Conservation (phyloP, 1,140 invertebrate species). For the Prorops nasuta region DNA sequence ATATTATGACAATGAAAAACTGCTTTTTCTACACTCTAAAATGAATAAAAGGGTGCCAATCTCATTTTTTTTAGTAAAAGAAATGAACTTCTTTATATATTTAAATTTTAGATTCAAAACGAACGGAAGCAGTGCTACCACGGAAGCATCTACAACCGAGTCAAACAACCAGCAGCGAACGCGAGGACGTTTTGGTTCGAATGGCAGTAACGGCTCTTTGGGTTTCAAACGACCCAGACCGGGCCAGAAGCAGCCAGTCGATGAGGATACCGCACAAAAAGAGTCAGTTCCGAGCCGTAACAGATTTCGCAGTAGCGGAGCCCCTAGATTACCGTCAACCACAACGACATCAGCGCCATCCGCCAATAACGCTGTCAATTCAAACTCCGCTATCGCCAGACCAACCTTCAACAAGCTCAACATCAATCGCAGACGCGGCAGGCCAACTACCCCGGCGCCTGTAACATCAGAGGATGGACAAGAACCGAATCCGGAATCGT, state of each 20-base stretch:
- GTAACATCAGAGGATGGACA: conserved; percentile 35
- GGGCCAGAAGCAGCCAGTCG: conserved; percentile 30
- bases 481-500: conserved; percentile 12
- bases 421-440: conserved; percentile 40
- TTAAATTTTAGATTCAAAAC: conserved; percentile 43
- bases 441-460: conserved; percentile 35
- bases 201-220: conserved; percentile 12
- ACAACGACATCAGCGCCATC: conserved; percentile 44
- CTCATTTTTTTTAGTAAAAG: neutral
- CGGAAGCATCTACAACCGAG: conserved; percentile 30
- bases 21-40: too few species aligned
- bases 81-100: conserved; percentile 1
- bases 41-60: neutral
- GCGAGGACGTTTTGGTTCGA: conserved; percentile 38
- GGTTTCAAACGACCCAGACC: conserved; percentile 46
- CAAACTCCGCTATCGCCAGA: conserved; percentile 29
- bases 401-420: conserved; percentile 46
- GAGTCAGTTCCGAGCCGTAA: conserved; percentile 34
- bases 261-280: conserved; percentile 42
- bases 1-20: too few species aligned
- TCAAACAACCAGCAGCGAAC: conserved; percentile 33
- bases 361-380: conserved; percentile 20
- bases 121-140: conserved; percentile 29
- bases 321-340: conserved; percentile 29
- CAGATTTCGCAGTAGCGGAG: conserved; percentile 35